A percentile compares a stretch with the other conserved stretches of the same genome.
Conservation (phyloP, 2,113 vertebrate genomes). For the Varanus salvator region DNA sequence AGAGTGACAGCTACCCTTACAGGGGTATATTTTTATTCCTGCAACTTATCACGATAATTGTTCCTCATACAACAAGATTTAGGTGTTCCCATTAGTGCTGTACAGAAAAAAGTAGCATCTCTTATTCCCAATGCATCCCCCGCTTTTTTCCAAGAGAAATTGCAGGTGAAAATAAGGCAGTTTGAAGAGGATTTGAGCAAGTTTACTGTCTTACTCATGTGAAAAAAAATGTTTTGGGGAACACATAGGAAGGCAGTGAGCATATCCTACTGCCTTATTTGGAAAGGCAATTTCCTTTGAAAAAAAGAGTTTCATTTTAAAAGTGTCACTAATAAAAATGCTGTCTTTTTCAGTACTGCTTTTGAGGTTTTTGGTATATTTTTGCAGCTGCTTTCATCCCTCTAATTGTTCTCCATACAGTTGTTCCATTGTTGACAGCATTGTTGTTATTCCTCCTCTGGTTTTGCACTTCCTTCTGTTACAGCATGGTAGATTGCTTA, state of each 20-base stretch:
- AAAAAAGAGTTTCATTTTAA: background rate
- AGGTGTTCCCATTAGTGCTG: background rate
- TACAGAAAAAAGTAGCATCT: background rate
- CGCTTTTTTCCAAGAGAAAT: background rate
- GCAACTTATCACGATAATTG: background rate
- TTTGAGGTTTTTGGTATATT: background rate
- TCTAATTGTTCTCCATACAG: background rate
- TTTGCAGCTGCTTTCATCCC: background rate
- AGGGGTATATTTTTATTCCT: background rate
- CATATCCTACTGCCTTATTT: background rate
- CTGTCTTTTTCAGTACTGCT: background rate
- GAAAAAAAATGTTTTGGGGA: background rate
- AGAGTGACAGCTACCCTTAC: background rate
- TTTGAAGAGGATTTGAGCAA: background rate
- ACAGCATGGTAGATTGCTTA: too few relatives aligned
- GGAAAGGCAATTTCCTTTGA: background rate
- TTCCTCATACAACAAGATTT: background rate
- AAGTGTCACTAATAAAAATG: background rate
- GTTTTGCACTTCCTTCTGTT: background rate
- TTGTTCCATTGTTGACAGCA: background rate
- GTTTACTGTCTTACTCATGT: background rate
- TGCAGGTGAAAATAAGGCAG: background rate
- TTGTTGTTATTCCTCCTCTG: background rate
- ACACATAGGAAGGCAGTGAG: background rate
- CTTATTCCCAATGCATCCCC: background rate